These are phyloP conservation scores for Hydrozoanthus gracilis DNA, from an alignment of 92 coral and sea anemone genomes.

Conservation along the genomic window DNA sequence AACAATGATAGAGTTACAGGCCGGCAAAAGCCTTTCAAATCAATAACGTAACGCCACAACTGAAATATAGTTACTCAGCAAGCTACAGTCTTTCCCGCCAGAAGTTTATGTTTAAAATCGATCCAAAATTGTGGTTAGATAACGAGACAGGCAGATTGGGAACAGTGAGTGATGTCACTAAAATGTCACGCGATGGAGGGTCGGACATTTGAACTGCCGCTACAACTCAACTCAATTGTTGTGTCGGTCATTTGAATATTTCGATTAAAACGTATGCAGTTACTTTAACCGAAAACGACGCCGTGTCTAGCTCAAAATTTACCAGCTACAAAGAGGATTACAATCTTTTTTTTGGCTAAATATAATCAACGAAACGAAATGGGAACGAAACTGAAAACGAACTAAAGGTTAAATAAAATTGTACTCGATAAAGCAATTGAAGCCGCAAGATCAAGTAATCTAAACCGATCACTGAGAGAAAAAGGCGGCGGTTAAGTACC, in stretches of 20 bases:
- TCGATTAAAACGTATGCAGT: background rate
- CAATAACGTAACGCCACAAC: no score
- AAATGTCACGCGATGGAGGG: background rate
- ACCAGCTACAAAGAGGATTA: background rate
- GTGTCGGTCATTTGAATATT: background rate
- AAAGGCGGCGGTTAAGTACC: background rate
- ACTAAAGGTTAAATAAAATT: no score
- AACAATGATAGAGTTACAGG: no score
- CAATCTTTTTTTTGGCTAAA: background rate
- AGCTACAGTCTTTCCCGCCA: background rate
- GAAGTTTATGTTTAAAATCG: background rate
- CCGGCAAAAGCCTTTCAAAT: no score
- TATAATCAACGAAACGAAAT: no score
- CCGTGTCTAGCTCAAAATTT: background rate
- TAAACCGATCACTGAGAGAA: background rate
- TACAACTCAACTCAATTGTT: background rate
- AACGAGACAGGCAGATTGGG: background rate
- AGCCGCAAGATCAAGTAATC: background rate
- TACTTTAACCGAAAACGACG: background rate
- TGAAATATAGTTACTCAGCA: background rate
- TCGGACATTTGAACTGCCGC: background rate
- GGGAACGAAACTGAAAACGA: background rate
- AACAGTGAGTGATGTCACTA: background rate
- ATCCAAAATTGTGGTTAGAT: background rate
- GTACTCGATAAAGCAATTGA: background rate